These are phyloP conservation scores for Hyposmocoma kahamanoa DNA, from an alignment of 1,140 invertebrate genomes.

Conservation along the genomic window DNA sequence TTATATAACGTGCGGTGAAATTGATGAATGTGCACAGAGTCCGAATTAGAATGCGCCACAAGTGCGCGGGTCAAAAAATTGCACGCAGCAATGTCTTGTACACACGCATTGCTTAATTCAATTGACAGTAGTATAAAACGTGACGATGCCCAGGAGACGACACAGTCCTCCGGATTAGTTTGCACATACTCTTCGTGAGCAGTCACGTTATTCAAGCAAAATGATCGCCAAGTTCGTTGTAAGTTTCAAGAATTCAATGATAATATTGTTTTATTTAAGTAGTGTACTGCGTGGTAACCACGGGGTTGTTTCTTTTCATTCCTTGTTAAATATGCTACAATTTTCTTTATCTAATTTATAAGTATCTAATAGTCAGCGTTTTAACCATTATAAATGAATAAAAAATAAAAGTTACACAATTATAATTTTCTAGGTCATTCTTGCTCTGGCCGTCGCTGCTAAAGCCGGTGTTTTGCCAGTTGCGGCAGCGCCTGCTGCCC, in stretches of 20 bases:
- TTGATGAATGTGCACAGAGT: conserved; percentile 45
- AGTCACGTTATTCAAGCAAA: conserved; percentile 66
- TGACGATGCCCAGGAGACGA: conserved; percentile 35
- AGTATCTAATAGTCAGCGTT: too few species aligned
- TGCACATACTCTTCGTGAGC: conserved; percentile 37
- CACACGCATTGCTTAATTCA: conserved; percentile 51
- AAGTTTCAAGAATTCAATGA: too few species aligned
- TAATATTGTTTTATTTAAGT: too few species aligned
- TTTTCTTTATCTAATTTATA: too few species aligned
- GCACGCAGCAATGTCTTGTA: conserved; percentile 43
- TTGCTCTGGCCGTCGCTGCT: conserved; percentile 53
- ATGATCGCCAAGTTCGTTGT: conserved; percentile 76
- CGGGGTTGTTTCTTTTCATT: too few species aligned
- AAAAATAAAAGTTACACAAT: too few species aligned
- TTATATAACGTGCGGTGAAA: conserved; percentile 65
- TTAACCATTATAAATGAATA: too few species aligned
- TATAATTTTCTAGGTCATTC: conserved; percentile 63
- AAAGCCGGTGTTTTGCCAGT: conserved; percentile 50
- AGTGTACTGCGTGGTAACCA: too few species aligned
- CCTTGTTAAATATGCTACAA: too few species aligned
- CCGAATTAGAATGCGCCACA: conserved; percentile 57
- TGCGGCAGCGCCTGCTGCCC: conserved; percentile 51
- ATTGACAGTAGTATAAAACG: conserved; percentile 55
- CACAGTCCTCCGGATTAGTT: conserved; percentile 52
- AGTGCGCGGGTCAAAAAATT: conserved; percentile 53